Base-by-base conservation (phyloP, 2,797 vertebrate species). In the Clamator glandarius region DNA sequence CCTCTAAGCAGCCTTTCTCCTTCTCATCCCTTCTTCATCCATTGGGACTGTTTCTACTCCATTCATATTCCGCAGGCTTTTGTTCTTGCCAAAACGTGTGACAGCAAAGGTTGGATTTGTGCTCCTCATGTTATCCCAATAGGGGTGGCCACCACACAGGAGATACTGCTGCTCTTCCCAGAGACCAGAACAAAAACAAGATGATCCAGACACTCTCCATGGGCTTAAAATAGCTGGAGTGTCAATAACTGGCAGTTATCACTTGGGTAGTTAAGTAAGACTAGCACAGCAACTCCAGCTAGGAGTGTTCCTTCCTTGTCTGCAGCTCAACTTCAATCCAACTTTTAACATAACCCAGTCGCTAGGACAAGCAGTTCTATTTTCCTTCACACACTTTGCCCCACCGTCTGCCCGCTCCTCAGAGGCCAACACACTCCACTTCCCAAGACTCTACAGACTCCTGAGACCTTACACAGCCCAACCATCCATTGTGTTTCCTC, bases 61-160 rank as follows among this genome's bases (percentile, higher is more conserved):
- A 68, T 39, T 89, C 82, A 80, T 57, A 19, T 16, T 54, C 61
- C 24, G 23, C n/a, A 84, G 44, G 70, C 86, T 80, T 69, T 93
- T 93, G 77, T 42, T 93, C 84, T 21, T 52, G 48, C 55, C 73
- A 80, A 81, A 73, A 83, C 39, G 50, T 63, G 31, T 67, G 70
- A n/a, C 50, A 87, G 75, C 59, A 57, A 57, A 83, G 82, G 67
- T 74, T 15, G 5, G 41, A n/a, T 8, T 64, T 35, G 28, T 73
- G 23, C 44, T 42, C 24, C 48, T 48, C 72, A 62, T 5, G 0
- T 33, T 44, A 39, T 12, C n/a, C 86, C 6, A 31, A 36, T 46
- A 44, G 59, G 29, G 68, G 42, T 0, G 0, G 87, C 50, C 78
- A 14, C 67, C 2, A 6, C 12, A 24, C 8, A 0, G 1, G 7